Conservation (phyloP, 2,888 invertebrate genomes). For the Apocheima hispidaria region DNA sequence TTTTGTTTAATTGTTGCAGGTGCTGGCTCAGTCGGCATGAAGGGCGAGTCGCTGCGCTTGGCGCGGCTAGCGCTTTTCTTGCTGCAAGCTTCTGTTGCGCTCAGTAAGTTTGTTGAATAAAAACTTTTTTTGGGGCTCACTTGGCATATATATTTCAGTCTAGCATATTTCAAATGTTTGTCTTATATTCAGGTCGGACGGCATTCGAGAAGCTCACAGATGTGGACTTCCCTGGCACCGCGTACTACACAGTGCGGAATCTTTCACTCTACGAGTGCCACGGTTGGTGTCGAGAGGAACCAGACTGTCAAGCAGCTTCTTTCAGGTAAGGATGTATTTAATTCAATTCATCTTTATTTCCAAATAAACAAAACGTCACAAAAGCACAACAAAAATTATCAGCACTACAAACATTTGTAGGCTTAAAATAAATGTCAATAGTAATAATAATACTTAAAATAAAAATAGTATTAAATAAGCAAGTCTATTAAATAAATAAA, state of each 20-base stretch:
- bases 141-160: neutral
- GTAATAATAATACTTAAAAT: too few species aligned
- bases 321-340: slow-evolving; percentile 89
- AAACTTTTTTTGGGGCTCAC: neutral
- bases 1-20: slow-evolving; percentile 57
- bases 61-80: slow-evolving; percentile 76
- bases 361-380: too few species aligned
- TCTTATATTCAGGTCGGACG: slow-evolving; percentile 88
- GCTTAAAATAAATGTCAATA: too few species aligned
- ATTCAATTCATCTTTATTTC: too few species aligned
- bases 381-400: too few species aligned
- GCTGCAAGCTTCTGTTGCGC: slow-evolving; percentile 72
- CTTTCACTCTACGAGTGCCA: slow-evolving; percentile 97
- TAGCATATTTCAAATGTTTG: neutral
- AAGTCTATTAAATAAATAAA: too few species aligned
- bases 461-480: too few species aligned
- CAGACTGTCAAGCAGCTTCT: slow-evolving; percentile 96
- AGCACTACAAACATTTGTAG: too few species aligned
- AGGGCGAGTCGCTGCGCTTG: slow-evolving; percentile 74
- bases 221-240: slow-evolving; percentile 95
- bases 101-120: slow-evolving; percentile 63
- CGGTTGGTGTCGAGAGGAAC: slow-evolving; percentile 97
- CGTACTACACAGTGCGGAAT: slow-evolving; percentile 97
- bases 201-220: slow-evolving; percentile 98
- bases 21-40: slow-evolving; percentile 68